Conservation (phyloP, 2,797 vertebrate genomes). For the Varecia variegata region DNA sequence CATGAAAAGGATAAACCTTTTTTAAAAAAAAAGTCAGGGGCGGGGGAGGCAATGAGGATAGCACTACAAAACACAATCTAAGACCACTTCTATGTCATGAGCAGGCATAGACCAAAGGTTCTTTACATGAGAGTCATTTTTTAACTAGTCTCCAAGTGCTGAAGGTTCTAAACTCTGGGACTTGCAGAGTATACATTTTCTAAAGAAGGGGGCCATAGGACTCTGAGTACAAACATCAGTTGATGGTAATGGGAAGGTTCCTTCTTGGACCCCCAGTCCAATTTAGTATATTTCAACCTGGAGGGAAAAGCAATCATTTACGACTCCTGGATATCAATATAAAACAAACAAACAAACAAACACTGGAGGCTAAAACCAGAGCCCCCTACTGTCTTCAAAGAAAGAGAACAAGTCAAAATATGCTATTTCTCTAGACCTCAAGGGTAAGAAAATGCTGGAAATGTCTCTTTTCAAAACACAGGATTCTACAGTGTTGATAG, state of each 20-base stretch:
- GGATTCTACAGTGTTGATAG: neutral
- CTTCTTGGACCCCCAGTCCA: neutral
- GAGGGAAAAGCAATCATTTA: neutral
- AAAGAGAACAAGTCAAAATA: slow-evolving; percentile 27
- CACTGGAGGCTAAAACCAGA: neutral
- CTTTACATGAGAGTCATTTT: neutral
- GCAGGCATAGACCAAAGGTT: neutral
- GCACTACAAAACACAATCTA: neutral
- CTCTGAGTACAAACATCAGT: neutral
- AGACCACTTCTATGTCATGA: neutral
- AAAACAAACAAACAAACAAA: neutral
- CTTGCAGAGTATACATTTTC: neutral
- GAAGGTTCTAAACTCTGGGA: slow-evolving; percentile 15
- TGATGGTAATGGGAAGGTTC: neutral
- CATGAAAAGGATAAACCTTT: neutral
- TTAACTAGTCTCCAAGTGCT: neutral
- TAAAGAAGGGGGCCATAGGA: neutral
- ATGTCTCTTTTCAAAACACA: neutral
- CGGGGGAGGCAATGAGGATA: neutral
- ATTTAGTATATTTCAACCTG: neutral
- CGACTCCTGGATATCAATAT: neutral
- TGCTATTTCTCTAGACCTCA: neutral
- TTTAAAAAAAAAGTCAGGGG: neutral
- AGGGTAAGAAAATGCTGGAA: neutral
- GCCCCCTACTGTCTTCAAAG: neutral